phyloP scores from a whole-genome alignment of 1,140 invertebrate genomes.

The Bombus confusus region DNA sequence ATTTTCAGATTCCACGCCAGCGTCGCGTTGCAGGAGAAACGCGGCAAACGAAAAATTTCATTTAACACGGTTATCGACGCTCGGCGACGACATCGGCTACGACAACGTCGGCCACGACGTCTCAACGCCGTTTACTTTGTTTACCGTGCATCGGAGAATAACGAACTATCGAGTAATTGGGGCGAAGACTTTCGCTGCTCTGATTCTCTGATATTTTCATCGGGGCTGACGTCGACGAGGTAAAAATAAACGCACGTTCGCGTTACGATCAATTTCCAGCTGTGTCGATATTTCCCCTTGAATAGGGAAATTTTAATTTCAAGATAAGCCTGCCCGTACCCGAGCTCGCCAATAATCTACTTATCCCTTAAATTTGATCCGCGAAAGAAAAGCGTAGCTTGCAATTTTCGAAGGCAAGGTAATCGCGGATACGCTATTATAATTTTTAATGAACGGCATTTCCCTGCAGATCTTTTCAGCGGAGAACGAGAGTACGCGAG shows the following conservation, averaged over 20 bases:
- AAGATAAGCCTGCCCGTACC: constrained; percentile 21
- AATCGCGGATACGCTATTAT: constrained; percentile 60
- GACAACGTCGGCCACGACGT: neutral
- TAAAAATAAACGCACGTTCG: neutral
- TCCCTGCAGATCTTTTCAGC: constrained; percentile 36
- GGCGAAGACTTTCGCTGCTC: constrained; percentile 19
- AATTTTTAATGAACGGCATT: constrained; percentile 61
- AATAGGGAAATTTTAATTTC: constrained; percentile 18
- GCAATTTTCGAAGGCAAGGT: constrained; percentile 49
- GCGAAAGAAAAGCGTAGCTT: constrained; percentile 54
- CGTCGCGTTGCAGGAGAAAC: no score
- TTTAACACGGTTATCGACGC: neutral
- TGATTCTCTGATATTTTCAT: constrained; percentile 1
- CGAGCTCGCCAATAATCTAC: constrained; percentile 37
- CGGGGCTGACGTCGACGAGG: neutral
- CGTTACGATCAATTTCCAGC: neutral
- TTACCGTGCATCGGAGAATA: neutral
- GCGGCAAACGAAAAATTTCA: neutral
- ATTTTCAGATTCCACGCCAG: constrained; percentile 49
- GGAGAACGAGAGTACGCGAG: constrained; percentile 35
- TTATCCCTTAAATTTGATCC: constrained; percentile 60
- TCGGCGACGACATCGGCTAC: no score
- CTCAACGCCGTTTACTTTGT: neutral
- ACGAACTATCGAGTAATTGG: constrained; percentile 14
- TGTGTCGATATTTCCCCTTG: neutral